Evolutionary conservation across 2,113 vertebrate species (phyloP), one percentile per base, ranked within the genome.

Genomic region (Archocentrus centrarchus): DNA sequence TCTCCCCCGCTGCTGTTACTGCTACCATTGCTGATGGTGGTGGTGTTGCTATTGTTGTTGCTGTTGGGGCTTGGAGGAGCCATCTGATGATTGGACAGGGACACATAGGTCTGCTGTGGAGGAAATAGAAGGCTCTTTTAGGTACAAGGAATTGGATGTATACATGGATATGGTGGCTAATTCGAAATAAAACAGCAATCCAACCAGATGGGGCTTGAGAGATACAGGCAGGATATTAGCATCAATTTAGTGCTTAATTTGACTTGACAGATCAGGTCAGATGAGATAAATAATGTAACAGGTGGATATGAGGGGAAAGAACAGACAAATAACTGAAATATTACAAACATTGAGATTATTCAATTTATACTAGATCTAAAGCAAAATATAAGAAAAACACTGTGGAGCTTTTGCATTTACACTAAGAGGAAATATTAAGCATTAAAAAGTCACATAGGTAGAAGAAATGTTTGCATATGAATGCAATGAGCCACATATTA

Each of bases 31-130:
- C 87, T 93, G 83, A 86, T 77, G 83, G 57, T 77, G 78, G 32
- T 88, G 91, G 32, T 93, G 92, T n/a, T 89, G 55, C 55, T 93
- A 89, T 55, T 93, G 90, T 58, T 89, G 85, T 73, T 94, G 88
- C 85, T 93, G 94, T 95, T 97, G 75, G 97, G 97, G 95, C 97
- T 98, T 80, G 97, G 96, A 15, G 97, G 96, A 88, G 96, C 96
- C 97, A 98, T 97, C 77, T 97, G 97, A 92, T 97, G 97, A 81
- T 94, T 95, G 91, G 96, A 90, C 24, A 93, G 83, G 79, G 97
- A 95, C 93, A 96, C 97, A 97, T 97, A 97, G 17, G 96, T 94
- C 97, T 97, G 96, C 93, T 94, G 92, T 6, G 84, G 86, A 90
- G 66, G 15, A 79, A 82, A n/a, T n/a, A 78, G 9, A 89, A 22